phyloP scores from a whole-genome alignment of 2,888 invertebrate species.

The Iphiclides podalirius region DNA sequence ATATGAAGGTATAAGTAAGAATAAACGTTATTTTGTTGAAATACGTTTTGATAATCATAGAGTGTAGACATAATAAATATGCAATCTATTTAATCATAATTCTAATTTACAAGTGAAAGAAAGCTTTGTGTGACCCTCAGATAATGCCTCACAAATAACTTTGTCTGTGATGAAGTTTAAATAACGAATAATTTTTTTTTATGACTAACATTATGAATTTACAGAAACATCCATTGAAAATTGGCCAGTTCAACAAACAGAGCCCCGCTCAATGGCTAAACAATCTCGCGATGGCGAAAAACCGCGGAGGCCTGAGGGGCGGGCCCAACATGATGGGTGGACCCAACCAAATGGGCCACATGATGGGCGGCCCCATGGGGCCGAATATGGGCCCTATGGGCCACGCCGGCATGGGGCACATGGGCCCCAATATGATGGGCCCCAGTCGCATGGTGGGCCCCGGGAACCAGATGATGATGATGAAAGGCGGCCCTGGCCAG shows the following conservation, averaged over 20 bases:
- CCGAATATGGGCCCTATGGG: constrained; percentile 73
- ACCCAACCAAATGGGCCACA: constrained; percentile 72
- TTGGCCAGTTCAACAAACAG: constrained; percentile 91
- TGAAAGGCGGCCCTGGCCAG: constrained; percentile 69
- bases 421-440: constrained; percentile 76
- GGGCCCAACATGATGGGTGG: constrained; percentile 77
- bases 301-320: constrained; percentile 82
- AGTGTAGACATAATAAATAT: too few relatives aligned
- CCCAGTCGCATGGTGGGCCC: constrained; percentile 70
- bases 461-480: constrained; percentile 75
- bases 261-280: constrained; percentile 91
- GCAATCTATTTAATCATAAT: too few relatives aligned
- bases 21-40: too few relatives aligned
- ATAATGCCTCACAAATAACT: too few relatives aligned
- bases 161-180: too few relatives aligned
- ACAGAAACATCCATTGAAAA: constrained; percentile 94
- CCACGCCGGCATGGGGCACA: constrained; percentile 68
- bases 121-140: too few relatives aligned
- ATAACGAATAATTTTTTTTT: too few relatives aligned
- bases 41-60: too few relatives aligned
- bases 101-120: too few relatives aligned
- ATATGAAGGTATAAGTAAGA: too few relatives aligned
- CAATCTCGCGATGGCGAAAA: constrained; percentile 87
- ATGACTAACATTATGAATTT: too few relatives aligned
- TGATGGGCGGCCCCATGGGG: constrained; percentile 76